Percentiles rank a stretch among this genome's conserved stretches.
Conservation (phyloP, 2,888 invertebrate species). For the Zygogramma bicolorata region DNA sequence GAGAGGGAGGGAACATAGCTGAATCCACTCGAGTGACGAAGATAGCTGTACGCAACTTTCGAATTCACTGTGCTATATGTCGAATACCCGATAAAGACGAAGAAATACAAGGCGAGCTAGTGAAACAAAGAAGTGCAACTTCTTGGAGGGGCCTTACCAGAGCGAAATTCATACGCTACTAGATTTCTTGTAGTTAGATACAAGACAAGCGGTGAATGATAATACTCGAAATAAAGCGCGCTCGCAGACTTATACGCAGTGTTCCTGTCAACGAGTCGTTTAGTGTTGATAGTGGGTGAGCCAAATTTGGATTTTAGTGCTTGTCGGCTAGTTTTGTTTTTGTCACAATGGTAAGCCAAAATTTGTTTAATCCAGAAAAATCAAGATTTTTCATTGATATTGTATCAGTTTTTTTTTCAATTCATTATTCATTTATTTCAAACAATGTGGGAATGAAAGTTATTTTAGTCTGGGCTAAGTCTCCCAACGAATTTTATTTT, state of each 20-base stretch:
- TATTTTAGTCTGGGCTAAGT: no score
- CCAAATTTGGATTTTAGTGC: constrained; percentile 38
- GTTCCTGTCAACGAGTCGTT: constrained; percentile 13
- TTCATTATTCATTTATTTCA: no score
- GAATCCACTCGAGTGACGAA: constrained; percentile 33
- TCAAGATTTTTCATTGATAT: not conserved
- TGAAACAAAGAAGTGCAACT: constrained; percentile 38
- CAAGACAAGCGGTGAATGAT: constrained; percentile 43
- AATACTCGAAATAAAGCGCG: constrained; percentile 30
- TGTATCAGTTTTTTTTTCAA: not conserved
- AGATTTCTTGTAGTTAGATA: constrained; percentile 52
- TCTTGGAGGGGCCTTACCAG: constrained; percentile 54
- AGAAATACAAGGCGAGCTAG: constrained; percentile 27
- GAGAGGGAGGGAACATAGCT: constrained; percentile 11
- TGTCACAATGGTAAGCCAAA: constrained; percentile 41
- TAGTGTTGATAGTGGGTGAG: constrained; percentile 45
- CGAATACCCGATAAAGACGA: constrained; percentile 39
- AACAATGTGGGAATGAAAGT: no score
- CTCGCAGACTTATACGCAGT: constrained; percentile 23
- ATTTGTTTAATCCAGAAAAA: not conserved
- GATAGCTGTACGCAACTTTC: constrained; percentile 49
- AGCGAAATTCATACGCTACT: constrained; percentile 54
- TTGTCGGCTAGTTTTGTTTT: constrained; percentile 7
- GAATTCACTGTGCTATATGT: constrained; percentile 54
- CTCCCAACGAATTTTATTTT: no score